Evolutionary conservation across 2,113 vertebrate species (phyloP).

Genomic region (Oreochromis niloticus): DNA sequence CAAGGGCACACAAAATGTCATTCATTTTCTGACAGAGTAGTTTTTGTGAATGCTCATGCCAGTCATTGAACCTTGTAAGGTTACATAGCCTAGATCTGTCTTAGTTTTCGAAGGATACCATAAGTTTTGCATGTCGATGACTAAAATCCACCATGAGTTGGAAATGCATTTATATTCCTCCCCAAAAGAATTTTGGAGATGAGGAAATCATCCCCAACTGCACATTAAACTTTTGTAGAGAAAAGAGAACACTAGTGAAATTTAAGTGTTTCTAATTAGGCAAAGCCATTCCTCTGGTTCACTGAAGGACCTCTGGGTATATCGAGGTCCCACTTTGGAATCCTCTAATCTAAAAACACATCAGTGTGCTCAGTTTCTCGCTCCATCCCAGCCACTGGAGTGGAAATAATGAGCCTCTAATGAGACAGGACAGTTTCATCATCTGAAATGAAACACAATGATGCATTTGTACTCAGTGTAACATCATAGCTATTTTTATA

Average conservation of each 20-base stretch:
- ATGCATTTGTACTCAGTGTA: not conserved
- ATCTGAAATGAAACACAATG: not conserved
- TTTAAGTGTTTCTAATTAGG: not conserved
- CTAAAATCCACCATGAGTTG: not conserved
- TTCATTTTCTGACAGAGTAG: not conserved
- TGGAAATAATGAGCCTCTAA: not conserved
- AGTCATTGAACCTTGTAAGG: not conserved
- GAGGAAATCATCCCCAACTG: not conserved
- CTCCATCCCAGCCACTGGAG: not conserved
- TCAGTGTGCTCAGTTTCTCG: not conserved
- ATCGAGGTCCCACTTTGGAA: not conserved
- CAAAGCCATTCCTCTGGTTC: not conserved
- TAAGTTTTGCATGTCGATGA: not conserved
- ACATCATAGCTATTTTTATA: not conserved
- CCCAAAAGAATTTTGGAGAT: not conserved
- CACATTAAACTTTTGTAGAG: not conserved
- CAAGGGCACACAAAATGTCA: not conserved
- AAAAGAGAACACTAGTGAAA: not conserved
- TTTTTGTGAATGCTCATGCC: not conserved
- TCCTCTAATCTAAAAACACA: not conserved
- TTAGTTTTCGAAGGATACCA: not conserved
- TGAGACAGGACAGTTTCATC: not conserved
- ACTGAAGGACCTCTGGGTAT: not conserved
- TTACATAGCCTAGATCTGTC: not conserved
- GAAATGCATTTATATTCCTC: not conserved